These are phyloP conservation scores for Lasioglossum albipes DNA, from an alignment of 1,140 invertebrate species.

Conservation along the genomic window DNA sequence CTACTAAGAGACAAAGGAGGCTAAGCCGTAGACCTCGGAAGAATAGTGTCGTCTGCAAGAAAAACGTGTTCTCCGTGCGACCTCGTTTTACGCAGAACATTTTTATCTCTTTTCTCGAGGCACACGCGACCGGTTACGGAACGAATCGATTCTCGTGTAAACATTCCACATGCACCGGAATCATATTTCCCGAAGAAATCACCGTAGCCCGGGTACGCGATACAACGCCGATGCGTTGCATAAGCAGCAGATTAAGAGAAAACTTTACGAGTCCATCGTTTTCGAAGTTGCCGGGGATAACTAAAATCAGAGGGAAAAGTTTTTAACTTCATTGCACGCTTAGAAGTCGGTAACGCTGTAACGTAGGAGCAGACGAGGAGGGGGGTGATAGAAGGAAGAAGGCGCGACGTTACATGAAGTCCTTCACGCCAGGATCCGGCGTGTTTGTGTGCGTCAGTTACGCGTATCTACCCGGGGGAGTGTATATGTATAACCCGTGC, in stretches of 20 bases:
- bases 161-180: background rate
- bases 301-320: slow-evolving; percentile 38
- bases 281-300: slow-evolving; percentile 20
- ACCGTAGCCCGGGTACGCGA: background rate
- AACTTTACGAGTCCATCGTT: slow-evolving; percentile 44
- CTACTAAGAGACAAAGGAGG: too few relatives aligned
- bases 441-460: slow-evolving; percentile 12
- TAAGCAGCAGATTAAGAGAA: slow-evolving; percentile 27
- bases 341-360: slow-evolving; percentile 31
- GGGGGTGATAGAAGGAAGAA: background rate
- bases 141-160: background rate
- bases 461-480: slow-evolving; percentile 14
- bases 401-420: background rate
- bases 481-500: slow-evolving; percentile 61
- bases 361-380: background rate
- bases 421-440: slow-evolving; percentile 13
- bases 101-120: too few relatives aligned
- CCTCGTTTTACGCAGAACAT: too few relatives aligned
- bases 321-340: slow-evolving; percentile 30
- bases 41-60: too few relatives aligned
- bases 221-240: background rate
- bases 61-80: too few relatives aligned
- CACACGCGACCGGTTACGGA: too few relatives aligned
- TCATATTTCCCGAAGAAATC: background rate
- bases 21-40: too few relatives aligned